Evolutionary conservation across 1,140 invertebrate genomes (phyloP).

Genomic region (Scaptomyza graminum): DNA sequence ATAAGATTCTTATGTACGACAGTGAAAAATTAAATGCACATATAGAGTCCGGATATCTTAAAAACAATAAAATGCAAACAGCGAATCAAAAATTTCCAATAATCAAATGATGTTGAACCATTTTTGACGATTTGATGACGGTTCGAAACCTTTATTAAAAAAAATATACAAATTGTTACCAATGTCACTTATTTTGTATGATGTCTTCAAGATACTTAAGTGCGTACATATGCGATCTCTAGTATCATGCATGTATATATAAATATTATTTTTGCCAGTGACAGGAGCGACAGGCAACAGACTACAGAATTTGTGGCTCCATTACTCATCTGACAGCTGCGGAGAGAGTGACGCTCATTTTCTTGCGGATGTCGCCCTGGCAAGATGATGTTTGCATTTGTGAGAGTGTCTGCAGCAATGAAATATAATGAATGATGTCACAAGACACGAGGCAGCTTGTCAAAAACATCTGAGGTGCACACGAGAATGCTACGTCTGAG

Average conservation of each 20-base stretch:
- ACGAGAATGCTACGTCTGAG: background rate
- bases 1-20: no score
- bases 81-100: no score
- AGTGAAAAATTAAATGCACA: no score
- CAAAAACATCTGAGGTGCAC: constrained; percentile 60
- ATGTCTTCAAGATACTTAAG: constrained; percentile 13
- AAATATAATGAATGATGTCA: constrained; percentile 80
- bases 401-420: constrained; percentile 45
- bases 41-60: no score
- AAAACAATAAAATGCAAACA: no score
- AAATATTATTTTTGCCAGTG: constrained; percentile 32
- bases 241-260: background rate
- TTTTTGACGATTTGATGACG: no score
- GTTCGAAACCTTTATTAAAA: no score
- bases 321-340: constrained; percentile 47
- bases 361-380: constrained; percentile 14
- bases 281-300: constrained; percentile 20
- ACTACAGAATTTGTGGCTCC: constrained; percentile 23
- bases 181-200: background rate
- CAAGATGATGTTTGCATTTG: constrained; percentile 60
- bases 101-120: no score
- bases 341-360: constrained; percentile 1
- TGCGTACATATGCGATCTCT: constrained; percentile 3
- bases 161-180: background rate
- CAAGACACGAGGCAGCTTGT: constrained; percentile 66